Conservation (phyloP, 1,140 invertebrate species). For the Teleogryllus occipitalis region DNA sequence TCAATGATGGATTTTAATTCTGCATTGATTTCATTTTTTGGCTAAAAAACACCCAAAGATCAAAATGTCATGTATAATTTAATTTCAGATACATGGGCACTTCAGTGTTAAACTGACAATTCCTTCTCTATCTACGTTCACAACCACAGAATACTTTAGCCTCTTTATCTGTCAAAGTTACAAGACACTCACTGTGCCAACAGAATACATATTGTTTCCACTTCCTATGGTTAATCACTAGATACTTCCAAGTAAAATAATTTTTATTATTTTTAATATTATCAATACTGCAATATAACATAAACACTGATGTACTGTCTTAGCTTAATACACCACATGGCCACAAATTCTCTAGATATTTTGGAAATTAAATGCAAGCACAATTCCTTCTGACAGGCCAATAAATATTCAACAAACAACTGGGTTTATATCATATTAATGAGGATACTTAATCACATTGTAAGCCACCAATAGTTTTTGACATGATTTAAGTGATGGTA, state of each 20-base stretch:
- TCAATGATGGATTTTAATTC: neutral
- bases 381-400: neutral
- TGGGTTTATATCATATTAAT: neutral
- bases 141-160: neutral
- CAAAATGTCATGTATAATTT: neutral
- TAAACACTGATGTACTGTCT: neutral
- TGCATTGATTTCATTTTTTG: too few relatives aligned
- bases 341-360: neutral
- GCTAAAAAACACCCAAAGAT: neutral
- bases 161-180: neutral
- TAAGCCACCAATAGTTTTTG: neutral
- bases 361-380: neutral
- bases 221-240: neutral
- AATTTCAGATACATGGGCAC: neutral
- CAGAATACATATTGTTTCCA: neutral
- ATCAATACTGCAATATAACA: neutral
- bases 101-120: neutral
- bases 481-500: neutral
- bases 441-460: neutral
- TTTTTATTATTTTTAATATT: neutral
- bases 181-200: neutral
- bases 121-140: neutral
- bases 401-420: slow-evolving; percentile 2
- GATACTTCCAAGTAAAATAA: neutral
- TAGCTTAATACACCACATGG: slow-evolving; percentile 4